Base-by-base conservation (phyloP, 2,888 invertebrate species). In the Prenolepis imparis region DNA sequence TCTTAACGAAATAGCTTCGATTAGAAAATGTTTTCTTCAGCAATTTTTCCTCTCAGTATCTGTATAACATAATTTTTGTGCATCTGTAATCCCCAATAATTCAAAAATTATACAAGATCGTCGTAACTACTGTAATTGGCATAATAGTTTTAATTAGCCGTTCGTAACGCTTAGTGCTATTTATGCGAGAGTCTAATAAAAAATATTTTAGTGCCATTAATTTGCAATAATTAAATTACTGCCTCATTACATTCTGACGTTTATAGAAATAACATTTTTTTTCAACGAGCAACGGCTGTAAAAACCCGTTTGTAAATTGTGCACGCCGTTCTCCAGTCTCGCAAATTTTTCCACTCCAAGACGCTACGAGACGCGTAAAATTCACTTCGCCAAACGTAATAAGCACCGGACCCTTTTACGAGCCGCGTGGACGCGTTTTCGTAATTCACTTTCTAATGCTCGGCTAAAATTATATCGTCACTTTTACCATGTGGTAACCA, bases 381-480 rank as follows among this genome's bases (percentile, higher is more conserved):
- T 87, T 83, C 67, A 83, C 80, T 52, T 73, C 70, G 73, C 73
- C 70, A 86, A 84, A 84, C 63, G 82, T 59, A 84, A 80, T 75
- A 67, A 85, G 77, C 84, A 84, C 55, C 81, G 57, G 67, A 68
- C 72, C 82, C 81, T 82, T 86, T 89, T 86, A 87, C 83, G 81
- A 84, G 70, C 75, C 52, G 55, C 52, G 55, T 68, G 44, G 68
- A 84, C 82, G 48, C 48, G 88, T 89, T 89, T 89, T 89, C 89
- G 89, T 89, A 89, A 89, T 89, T 87, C 85, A 83, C 89, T 89
- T 89, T 89, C 89, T 87, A 89, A 89, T 87, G 88, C 80, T 61
- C 64, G 73, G 85, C 74, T 89, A 86, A 89, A 89, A 89, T 89
- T 89, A 89, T 89, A 89, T 89, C 89, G 89, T 89, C 87, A 89